Conservation (phyloP, 2,113 vertebrate species). For the pig (Sus scrofa) region DNA sequence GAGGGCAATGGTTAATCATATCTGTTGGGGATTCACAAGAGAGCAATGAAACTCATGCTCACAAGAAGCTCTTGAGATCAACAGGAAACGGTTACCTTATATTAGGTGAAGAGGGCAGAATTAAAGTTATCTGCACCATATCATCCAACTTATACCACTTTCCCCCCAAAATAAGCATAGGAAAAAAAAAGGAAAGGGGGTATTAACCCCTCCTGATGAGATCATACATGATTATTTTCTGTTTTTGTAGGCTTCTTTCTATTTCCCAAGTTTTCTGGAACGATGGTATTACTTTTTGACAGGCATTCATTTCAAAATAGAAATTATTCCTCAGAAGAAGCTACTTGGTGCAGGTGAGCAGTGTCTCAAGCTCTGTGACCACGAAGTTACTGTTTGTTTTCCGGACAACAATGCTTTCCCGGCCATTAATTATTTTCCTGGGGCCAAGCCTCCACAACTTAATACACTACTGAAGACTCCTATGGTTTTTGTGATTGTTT, state of each 20-base stretch:
- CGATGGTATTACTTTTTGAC: background rate
- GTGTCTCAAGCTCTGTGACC: background rate
- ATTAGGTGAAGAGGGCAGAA: background rate
- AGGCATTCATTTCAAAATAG: background rate
- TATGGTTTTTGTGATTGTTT: slow-evolving; percentile 47
- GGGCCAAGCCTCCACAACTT: background rate
- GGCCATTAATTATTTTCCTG: background rate
- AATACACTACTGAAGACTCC: background rate
- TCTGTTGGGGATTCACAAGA: rapidly evolving
- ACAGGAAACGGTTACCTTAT: background rate
- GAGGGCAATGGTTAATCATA: rapidly evolving
- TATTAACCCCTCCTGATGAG: rapidly evolving
- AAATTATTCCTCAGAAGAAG: background rate
- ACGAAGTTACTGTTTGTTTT: no score
- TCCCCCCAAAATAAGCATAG: background rate
- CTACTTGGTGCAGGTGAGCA: rapidly evolving
- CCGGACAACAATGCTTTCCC: background rate
- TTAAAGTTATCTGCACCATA: background rate
- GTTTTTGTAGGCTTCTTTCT: background rate
- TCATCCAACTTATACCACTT: background rate
- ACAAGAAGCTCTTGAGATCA: background rate
- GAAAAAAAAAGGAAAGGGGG: background rate
- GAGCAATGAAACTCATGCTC: background rate
- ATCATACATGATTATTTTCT: background rate
- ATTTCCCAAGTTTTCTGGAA: background rate